These are phyloP conservation scores for Athalia cordata DNA, from an alignment of 2,888 invertebrate species.

Conservation along the genomic window DNA sequence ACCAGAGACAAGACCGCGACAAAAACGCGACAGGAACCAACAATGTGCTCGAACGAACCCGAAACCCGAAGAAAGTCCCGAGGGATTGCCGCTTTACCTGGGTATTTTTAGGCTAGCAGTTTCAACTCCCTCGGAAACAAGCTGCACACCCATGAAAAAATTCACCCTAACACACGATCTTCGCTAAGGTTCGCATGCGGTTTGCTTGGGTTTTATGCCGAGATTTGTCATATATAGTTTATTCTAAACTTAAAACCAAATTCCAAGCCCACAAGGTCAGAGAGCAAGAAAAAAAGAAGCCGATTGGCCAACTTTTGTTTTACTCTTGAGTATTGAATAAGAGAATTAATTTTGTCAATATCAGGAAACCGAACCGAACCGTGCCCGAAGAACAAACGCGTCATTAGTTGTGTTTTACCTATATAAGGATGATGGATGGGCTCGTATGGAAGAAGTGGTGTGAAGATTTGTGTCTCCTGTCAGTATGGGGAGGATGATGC, in stretches of 20 bases:
- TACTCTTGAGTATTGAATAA: no score
- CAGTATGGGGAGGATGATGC: conserved; percentile 44
- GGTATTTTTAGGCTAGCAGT: conserved; percentile 32
- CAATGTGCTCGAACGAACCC: conserved; percentile 41
- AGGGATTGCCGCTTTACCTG: conserved; percentile 59
- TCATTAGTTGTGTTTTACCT: conserved; percentile 46
- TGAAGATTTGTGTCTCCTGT: conserved; percentile 48
- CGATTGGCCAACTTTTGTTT: neutral
- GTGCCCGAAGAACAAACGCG: conserved; percentile 25
- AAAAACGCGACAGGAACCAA: conserved; percentile 47
- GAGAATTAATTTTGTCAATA: conserved; percentile 16
- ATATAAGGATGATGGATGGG: conserved; percentile 47
- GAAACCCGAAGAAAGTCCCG: conserved; percentile 51
- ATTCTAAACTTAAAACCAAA: neutral
- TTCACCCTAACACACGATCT: conserved; percentile 9
- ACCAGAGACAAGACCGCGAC: conserved; percentile 55
- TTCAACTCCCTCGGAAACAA: conserved; percentile 24
- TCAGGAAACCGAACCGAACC: conserved; percentile 18
- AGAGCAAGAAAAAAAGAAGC: neutral
- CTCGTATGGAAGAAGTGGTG: conserved; percentile 42
- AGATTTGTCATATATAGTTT: neutral
- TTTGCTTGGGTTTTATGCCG: no score
- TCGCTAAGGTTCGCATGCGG: neutral
- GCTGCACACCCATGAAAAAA: conserved; percentile 29
- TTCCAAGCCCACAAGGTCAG: neutral